phyloP scores from a whole-genome alignment of 1,140 invertebrate genomes.

The Lanistes nyassanus region DNA sequence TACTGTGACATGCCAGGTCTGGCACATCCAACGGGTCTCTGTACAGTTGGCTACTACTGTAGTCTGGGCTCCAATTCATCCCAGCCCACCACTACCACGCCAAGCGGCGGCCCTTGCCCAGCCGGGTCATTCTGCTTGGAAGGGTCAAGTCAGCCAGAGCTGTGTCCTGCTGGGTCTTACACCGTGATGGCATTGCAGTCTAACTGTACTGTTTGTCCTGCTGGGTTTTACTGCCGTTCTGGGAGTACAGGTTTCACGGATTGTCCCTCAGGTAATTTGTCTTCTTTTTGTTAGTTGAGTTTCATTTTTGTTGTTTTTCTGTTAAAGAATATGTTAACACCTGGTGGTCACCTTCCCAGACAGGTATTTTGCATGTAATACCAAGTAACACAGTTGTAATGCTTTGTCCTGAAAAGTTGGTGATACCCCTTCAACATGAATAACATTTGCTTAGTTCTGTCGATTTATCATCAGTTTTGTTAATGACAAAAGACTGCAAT shows the following conservation, averaged over 20 bases:
- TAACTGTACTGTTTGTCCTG: constrained; percentile 56
- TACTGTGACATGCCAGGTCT: constrained; percentile 57
- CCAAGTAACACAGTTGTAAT: too few relatives aligned
- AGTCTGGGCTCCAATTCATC: constrained; percentile 50
- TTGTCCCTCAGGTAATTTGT: constrained; percentile 51
- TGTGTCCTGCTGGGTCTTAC: constrained; percentile 54
- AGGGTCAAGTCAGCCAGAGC: constrained; percentile 47
- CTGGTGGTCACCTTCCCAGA: too few relatives aligned
- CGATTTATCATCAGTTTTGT: neutral
- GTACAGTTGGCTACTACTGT: constrained; percentile 59
- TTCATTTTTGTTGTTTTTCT: neutral
- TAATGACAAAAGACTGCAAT: neutral
- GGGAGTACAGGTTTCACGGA: constrained; percentile 42
- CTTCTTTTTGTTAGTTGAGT: neutral
- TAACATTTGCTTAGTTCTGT: neutral
- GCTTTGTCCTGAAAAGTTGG: too few relatives aligned
- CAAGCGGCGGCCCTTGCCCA: constrained; percentile 59
- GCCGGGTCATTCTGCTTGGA: constrained; percentile 52
- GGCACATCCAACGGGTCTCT: constrained; percentile 45
- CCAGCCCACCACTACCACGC: constrained; percentile 39
- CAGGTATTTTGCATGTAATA: too few relatives aligned
- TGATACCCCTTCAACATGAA: too few relatives aligned
- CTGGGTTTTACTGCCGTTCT: constrained; percentile 54
- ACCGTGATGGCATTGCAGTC: constrained; percentile 42
- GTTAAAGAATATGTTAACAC: neutral